Conservation (phyloP, 2,113 vertebrate species). For the Enhydra lutris region DNA sequence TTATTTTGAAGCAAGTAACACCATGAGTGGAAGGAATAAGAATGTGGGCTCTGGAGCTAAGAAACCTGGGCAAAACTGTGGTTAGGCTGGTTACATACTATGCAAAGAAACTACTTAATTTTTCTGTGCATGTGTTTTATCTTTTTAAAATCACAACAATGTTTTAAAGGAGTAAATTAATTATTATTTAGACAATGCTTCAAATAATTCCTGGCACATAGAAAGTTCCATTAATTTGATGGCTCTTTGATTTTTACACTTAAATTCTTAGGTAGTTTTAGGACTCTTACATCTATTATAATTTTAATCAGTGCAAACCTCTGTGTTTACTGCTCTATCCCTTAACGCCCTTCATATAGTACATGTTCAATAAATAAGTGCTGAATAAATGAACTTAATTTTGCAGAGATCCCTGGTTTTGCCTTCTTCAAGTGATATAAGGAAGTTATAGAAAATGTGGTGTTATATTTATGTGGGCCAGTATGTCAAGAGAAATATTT, state of each 20-base stretch:
- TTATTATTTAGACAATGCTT: background rate
- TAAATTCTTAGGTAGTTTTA: background rate
- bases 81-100: background rate
- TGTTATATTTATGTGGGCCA: background rate
- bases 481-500: background rate
- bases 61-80: fast-evolving
- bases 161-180: background rate
- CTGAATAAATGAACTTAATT: background rate
- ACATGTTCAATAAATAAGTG: background rate
- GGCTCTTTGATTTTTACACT: background rate
- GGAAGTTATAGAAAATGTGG: background rate
- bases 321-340: background rate
- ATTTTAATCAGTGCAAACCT: background rate
- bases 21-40: background rate
- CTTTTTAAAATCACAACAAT: background rate
- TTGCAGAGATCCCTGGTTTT: background rate
- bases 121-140: background rate
- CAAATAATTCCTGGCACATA: background rate
- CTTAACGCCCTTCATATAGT: background rate
- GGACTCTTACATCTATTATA: background rate
- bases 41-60: background rate
- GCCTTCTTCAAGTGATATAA: background rate
- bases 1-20: background rate
- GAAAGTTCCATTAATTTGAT: background rate
- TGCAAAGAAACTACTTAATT: background rate